Conservation (phyloP, 1,140 invertebrate species). For the Neodiprion virginianus region DNA sequence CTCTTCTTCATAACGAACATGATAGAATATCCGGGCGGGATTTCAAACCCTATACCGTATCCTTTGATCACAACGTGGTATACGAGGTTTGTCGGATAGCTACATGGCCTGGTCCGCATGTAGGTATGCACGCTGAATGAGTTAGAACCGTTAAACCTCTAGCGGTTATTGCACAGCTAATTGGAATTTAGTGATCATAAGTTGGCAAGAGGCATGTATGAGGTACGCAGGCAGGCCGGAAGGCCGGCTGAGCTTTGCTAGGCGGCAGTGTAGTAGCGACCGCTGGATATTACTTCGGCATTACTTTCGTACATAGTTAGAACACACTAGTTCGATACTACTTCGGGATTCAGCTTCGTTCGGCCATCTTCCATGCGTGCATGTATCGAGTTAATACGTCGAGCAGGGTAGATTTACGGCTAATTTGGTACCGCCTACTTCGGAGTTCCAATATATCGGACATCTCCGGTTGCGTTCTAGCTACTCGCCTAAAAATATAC, state of each 20-base stretch:
- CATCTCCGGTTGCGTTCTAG: neutral
- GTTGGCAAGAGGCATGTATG: conserved; percentile 20
- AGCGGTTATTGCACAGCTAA: conserved; percentile 32
- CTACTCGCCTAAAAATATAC: too few relatives aligned
- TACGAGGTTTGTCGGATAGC: too few relatives aligned
- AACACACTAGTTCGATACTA: conserved; percentile 2
- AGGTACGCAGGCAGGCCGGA: neutral
- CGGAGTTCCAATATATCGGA: conserved; percentile 4
- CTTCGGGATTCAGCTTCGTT: neutral
- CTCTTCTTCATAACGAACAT: too few relatives aligned
- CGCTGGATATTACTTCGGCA: neutral
- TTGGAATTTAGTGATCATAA: conserved; percentile 48
- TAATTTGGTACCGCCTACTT: conserved; percentile 5
- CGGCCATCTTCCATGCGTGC: neutral
- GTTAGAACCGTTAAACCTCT: conserved; percentile 38
- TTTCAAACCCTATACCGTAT: too few relatives aligned
- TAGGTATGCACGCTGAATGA: neutral
- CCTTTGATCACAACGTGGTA: too few relatives aligned
- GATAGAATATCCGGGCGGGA: too few relatives aligned
- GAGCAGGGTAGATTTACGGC: conserved; percentile 4
- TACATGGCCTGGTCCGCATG: too few relatives aligned
- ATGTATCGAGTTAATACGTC: conserved; percentile 3
- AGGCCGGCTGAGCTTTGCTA: neutral
- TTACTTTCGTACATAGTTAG: neutral
- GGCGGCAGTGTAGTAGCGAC: neutral